phyloP scores from a whole-genome alignment of 2,113 vertebrate species.

The Centropus bengalensis region DNA sequence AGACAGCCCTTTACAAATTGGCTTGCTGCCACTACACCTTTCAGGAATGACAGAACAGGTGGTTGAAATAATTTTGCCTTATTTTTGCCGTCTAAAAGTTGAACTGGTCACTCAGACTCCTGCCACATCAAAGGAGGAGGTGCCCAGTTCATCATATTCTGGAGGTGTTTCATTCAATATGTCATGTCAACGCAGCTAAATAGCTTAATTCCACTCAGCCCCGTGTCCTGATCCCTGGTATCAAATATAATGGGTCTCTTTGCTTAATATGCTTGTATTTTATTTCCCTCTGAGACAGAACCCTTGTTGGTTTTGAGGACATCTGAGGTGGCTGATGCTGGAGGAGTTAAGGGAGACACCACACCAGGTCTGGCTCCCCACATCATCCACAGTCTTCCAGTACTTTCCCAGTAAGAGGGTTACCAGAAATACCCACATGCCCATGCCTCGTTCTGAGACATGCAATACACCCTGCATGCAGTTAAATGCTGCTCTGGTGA shows the following conservation, averaged over 20 bases:
- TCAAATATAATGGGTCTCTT: not conserved
- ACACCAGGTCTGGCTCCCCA: not conserved
- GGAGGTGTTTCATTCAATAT: not conserved
- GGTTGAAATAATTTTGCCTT: not conserved
- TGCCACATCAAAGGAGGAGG: not conserved
- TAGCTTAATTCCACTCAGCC: not conserved
- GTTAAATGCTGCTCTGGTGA: not conserved
- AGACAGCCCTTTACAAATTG: not conserved
- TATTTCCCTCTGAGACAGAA: not conserved
- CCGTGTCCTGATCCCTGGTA: not conserved
- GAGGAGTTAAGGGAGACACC: not conserved
- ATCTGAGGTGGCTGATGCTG: not conserved
- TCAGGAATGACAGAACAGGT: not conserved
- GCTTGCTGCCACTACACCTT: not conserved
- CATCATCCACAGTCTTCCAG: rapidly evolving
- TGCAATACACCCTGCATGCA: not conserved
- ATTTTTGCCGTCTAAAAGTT: not conserved
- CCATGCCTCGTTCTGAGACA: not conserved
- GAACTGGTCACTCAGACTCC: not conserved
- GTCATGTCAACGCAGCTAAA: not conserved
- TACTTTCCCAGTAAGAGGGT: not conserved
- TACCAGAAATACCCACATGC: rapidly evolving
- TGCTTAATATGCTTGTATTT: not conserved
- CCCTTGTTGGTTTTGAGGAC: not conserved
- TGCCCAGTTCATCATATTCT: not conserved